phyloP scores from a whole-genome alignment of 2,113 vertebrate species.

The Chionomys nivalis region DNA sequence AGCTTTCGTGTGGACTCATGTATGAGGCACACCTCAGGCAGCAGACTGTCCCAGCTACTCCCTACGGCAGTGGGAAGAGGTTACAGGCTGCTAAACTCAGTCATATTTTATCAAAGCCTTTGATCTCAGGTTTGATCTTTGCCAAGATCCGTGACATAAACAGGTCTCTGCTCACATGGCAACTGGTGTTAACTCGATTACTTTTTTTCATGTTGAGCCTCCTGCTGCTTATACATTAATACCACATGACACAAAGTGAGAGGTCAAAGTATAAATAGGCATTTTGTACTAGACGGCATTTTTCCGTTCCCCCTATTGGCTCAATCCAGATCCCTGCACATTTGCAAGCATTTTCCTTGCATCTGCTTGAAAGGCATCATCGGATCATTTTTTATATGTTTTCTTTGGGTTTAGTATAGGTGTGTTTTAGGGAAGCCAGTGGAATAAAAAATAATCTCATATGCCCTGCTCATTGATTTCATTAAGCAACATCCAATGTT shows the following conservation, averaged over 20 bases:
- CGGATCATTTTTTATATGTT: conserved; percentile 30
- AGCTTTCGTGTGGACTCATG: conserved; percentile 5
- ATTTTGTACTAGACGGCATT: conserved; percentile 46
- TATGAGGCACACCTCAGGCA: conserved; percentile 20
- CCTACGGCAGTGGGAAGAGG: background rate
- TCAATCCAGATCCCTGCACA: background rate
- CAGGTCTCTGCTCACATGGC: conserved; percentile 32
- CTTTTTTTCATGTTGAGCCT: background rate
- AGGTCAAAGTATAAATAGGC: conserved; percentile 56
- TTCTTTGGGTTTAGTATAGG: background rate
- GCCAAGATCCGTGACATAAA: conserved; percentile 56
- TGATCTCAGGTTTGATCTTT: conserved; percentile 69
- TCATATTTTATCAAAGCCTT: conserved; percentile 71
- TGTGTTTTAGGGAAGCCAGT: background rate
- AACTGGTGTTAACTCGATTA: conserved; percentile 36
- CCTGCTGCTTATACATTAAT: conserved; percentile 41
- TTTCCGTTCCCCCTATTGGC: background rate
- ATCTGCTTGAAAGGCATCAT: conserved; percentile 20
- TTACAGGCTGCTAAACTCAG: conserved; percentile 43
- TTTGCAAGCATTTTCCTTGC: conserved; percentile 38
- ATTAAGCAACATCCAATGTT: background rate
- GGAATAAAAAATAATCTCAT: background rate
- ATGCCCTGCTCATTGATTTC: background rate
- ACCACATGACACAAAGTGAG: conserved; percentile 32
- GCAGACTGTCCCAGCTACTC: conserved; percentile 37